Evolutionary conservation across 2,888 invertebrate genomes (phyloP), one percentile per base, ranked within the genome.

Genomic region (Machimus rusticus): DNA sequence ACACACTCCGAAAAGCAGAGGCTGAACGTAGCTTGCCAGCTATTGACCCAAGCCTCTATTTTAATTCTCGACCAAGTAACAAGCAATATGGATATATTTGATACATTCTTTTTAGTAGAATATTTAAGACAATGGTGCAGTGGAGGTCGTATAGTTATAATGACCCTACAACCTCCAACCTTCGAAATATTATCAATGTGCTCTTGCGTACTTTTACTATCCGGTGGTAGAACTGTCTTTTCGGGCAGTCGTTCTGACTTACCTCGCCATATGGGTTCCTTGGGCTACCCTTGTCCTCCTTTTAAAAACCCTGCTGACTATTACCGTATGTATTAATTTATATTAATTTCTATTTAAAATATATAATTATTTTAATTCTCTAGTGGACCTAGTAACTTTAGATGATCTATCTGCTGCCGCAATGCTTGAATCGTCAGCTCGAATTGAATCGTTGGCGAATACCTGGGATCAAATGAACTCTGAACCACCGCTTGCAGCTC

Each of bases 281-380:
- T 95, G 89, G 98, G 98, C 91, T 99, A 98, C 93, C 98, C 98
- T 2, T 99, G 98, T 92, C 99, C 99, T 16, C 97, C 98, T 0
- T 98, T 97, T 92, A 99, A 99, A 93, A 99, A 99, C 92, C 98
- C 98, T 82, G 98, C 98, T 0, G 99, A 99, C 93, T 99, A 99
- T 92, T 99, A 99, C 92, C 94, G 97, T 97, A 93, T 95, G 96
- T 94, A 88, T 51, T 78, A 12, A 78, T 39, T 66, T 9, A 19
- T 12, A 23, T 23, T 66, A 19, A 28, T 0, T 66, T 66, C 2
- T 23, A 28, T 0, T 51, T 51, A n/a, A 51, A 51, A 19, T 51
- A 12, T 14, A 14, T 4, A 4, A 51, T 16, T 51, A 16, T 19
- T 66, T 12, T 28, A 12, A 55, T 23, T 19, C 66, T 74, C 28